These are phyloP conservation scores for Camelus bactrianus DNA, from an alignment of 2,113 vertebrate genomes.

Conservation along the genomic window DNA sequence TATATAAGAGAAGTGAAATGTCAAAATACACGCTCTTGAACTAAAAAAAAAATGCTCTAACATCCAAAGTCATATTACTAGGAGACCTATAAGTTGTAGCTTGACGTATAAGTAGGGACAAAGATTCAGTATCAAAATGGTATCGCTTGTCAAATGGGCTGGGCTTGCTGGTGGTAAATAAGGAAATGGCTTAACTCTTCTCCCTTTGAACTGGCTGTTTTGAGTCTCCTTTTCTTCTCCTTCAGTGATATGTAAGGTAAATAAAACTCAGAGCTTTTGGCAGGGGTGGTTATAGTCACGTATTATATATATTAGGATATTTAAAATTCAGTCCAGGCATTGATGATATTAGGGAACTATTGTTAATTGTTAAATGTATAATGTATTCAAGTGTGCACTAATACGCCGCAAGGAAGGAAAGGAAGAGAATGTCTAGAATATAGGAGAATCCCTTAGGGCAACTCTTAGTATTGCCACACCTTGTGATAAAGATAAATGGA, in stretches of 20 bases:
- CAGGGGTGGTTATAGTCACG: neutral
- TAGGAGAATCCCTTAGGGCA: neutral
- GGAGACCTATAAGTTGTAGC: neutral
- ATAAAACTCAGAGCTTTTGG: neutral
- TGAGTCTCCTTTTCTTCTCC: neutral
- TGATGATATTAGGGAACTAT: neutral
- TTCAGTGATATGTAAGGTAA: neutral
- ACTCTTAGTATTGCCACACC: neutral
- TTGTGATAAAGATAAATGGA: neutral
- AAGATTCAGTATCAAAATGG: neutral
- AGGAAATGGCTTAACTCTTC: neutral
- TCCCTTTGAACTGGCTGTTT: neutral
- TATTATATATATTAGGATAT: neutral
- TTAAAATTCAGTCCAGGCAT: slow-evolving; percentile 7
- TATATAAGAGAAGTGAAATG: neutral
- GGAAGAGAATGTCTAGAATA: neutral
- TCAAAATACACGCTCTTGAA: neutral
- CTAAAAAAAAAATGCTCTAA: neutral
- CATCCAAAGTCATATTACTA: neutral
- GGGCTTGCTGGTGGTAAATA: neutral
- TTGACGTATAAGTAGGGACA: neutral
- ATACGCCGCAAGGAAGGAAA: neutral
- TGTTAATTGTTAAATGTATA: neutral
- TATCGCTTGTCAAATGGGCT: neutral
- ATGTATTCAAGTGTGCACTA: neutral